Evolutionary conservation across 1,140 invertebrate genomes (phyloP).

Genomic region (Drosophila parabipectinata): DNA sequence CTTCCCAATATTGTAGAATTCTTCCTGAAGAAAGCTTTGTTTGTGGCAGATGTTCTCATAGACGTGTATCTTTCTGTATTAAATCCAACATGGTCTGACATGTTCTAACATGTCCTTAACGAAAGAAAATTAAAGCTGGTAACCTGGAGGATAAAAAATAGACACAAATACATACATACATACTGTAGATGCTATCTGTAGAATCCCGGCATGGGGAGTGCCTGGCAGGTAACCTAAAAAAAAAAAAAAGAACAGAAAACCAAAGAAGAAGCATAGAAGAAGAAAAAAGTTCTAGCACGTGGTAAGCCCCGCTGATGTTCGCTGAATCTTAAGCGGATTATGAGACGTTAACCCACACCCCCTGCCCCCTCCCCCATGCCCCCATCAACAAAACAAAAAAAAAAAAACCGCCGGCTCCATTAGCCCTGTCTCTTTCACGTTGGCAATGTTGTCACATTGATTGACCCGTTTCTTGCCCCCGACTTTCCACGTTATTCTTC

Average conservation of each 20-base stretch:
- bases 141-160: background rate
- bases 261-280: background rate
- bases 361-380: background rate
- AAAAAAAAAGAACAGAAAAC: background rate
- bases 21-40: background rate
- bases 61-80: too few species aligned
- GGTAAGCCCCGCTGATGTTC: slow-evolving; percentile 20
- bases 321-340: slow-evolving; percentile 45
- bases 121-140: too few species aligned
- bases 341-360: slow-evolving; percentile 31
- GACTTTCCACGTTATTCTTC: background rate
- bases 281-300: slow-evolving; percentile 20
- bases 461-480: slow-evolving; percentile 40
- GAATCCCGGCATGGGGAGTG: slow-evolving; percentile 15
- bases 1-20: background rate
- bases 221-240: slow-evolving; percentile 25
- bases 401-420: too few species aligned
- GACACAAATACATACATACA: background rate
- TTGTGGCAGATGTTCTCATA: too few species aligned
- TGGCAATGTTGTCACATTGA: slow-evolving; percentile 23
- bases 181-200: slow-evolving; percentile 13
- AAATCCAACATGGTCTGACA: too few species aligned
- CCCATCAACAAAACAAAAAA: background rate
- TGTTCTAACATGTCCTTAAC: too few species aligned
- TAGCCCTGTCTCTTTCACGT: background rate